Conservation (phyloP, 2,888 invertebrate species). For the Hemicrepidius hirtus region DNA sequence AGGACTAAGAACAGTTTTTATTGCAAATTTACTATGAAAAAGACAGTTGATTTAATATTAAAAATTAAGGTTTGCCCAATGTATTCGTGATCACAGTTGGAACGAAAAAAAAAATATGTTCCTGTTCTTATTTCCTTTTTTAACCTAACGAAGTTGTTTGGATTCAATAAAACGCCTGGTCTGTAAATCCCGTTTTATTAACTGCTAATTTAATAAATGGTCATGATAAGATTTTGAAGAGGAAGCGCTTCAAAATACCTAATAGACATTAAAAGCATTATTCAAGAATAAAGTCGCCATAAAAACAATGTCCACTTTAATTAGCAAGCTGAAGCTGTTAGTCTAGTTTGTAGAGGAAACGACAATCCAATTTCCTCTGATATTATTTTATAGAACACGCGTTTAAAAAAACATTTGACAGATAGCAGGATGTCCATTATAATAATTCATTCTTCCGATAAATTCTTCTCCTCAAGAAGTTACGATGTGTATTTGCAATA, state of each 20-base stretch:
- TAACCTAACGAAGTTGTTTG: no score
- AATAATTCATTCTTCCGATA: slow-evolving; percentile 46
- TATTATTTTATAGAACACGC: slow-evolving; percentile 39
- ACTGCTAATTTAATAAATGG: neutral
- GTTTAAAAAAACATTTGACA: slow-evolving; percentile 36
- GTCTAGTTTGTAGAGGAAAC: slow-evolving; percentile 51
- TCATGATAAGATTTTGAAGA: neutral
- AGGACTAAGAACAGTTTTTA: no score
- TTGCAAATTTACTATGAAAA: no score
- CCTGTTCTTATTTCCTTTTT: no score
- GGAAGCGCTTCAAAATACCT: neutral
- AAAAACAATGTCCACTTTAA: slow-evolving; percentile 37
- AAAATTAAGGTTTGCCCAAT: no score
- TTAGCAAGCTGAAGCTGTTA: slow-evolving; percentile 40
- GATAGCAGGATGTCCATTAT: slow-evolving; percentile 47
- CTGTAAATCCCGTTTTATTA: neutral
- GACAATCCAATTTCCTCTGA: slow-evolving; percentile 54
- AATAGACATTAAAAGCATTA: slow-evolving; percentile 4
- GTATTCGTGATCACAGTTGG: no score
- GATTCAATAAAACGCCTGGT: no score
- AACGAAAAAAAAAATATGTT: no score
- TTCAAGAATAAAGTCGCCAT: slow-evolving; percentile 7
- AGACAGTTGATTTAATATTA: no score
- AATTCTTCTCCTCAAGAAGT: slow-evolving; percentile 15
- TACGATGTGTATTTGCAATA: slow-evolving; percentile 12